A percentile compares a stretch with the other conserved stretches of the same genome.
phyloP scores from a whole-genome alignment of 1,140 invertebrate species.

The Polyergus mexicanus region DNA sequence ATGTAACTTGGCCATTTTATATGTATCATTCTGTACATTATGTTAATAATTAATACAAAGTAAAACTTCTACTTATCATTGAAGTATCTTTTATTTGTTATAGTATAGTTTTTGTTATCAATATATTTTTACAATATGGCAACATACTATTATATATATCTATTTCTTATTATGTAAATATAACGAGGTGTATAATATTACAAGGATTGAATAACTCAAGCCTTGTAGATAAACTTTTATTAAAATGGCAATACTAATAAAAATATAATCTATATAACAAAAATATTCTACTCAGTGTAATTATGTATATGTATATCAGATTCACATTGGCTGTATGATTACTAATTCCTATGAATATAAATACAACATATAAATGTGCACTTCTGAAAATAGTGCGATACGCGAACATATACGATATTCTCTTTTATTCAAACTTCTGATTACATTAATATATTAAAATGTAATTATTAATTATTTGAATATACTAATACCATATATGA shows the following conservation, averaged over 20 bases:
- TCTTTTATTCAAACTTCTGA: not conserved
- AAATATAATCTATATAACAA: constrained; percentile 71
- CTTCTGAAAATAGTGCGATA: constrained; percentile 14
- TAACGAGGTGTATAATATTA: not conserved
- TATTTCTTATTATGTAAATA: not conserved
- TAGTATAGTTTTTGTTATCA: not conserved
- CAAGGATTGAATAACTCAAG: constrained; percentile 26
- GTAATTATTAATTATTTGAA: not conserved
- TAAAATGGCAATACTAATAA: constrained; percentile 51
- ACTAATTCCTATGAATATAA: constrained; percentile 48
- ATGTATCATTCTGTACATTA: constrained; percentile 71
- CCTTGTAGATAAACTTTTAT: constrained; percentile 33
- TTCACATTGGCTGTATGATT: not conserved
- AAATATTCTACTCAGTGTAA: constrained; percentile 54
- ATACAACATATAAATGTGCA: constrained; percentile 11
- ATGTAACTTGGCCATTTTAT: constrained; percentile 63
- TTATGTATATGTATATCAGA: constrained; percentile 52
- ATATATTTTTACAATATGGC: not conserved
- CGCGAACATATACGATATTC: constrained; percentile 33
- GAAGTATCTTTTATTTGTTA: not conserved
- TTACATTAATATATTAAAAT: not conserved
- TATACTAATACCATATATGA: not conserved
- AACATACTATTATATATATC: not conserved
- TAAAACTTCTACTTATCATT: constrained; percentile 36
- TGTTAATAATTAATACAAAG: constrained; percentile 68